Conservation (phyloP, 2,797 vertebrate genomes). For the Gila robusta region DNA sequence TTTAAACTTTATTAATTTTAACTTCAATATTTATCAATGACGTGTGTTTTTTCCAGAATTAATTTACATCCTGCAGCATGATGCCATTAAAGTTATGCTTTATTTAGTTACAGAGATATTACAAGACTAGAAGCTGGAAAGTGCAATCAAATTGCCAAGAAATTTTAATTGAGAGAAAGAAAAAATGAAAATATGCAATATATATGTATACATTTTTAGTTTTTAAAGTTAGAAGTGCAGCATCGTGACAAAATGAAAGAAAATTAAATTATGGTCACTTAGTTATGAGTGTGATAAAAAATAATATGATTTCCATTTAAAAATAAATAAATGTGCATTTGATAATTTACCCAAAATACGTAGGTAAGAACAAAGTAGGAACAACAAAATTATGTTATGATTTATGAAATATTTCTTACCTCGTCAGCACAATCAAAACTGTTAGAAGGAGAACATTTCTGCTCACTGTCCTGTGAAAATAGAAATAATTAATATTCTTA, state of each 20-base stretch:
- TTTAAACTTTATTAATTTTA: neutral
- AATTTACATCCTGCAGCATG: neutral
- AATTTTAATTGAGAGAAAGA: neutral
- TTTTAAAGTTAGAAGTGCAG: neutral
- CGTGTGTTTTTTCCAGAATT: neutral
- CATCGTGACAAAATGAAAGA: neutral
- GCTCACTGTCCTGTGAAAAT: conserved; percentile 74
- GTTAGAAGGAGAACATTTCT: conserved; percentile 72
- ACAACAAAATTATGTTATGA: too few relatives aligned
- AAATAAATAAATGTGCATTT: neutral
- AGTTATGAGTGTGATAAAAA: neutral
- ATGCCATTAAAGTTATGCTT: neutral
- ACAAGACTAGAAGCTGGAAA: neutral
- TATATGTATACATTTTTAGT: neutral
- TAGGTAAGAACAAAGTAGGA: too few relatives aligned
- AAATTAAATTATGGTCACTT: neutral
- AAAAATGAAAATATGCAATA: neutral
- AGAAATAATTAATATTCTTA: conserved; percentile 21
- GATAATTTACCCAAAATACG: neutral
- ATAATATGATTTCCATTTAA: neutral
- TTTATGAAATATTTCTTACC: conserved; percentile 46
- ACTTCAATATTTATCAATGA: neutral
- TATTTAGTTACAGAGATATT: neutral
- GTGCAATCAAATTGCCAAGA: neutral
- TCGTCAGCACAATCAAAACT: conserved; percentile 78